These are phyloP conservation scores for Apeira syringaria DNA, from an alignment of 2,888 invertebrate species.

Conservation along the genomic window DNA sequence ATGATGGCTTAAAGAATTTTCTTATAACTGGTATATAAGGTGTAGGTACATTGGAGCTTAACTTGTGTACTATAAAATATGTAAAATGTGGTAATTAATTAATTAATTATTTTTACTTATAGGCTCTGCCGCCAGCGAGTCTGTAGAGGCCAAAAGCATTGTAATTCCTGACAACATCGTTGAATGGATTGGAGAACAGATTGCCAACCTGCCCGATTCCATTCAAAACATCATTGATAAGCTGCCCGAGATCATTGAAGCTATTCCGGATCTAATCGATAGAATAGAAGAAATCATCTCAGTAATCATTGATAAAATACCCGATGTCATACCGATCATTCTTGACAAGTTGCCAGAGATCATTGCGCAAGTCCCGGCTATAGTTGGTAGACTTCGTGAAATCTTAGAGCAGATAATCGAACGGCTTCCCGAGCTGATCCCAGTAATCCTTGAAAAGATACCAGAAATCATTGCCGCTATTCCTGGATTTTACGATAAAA, in stretches of 20 bases:
- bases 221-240: constrained; percentile 14
- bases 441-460: constrained; percentile 14
- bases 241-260: constrained; percentile 13
- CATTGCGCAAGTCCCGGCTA: constrained; percentile 9
- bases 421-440: constrained; percentile 10
- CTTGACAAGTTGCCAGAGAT: constrained; percentile 13
- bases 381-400: constrained; percentile 1
- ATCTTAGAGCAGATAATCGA: constrained; percentile 6
- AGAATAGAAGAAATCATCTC: constrained; percentile 3
- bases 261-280: constrained; percentile 8
- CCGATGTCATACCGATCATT: constrained; percentile 6
- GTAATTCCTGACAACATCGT: constrained; percentile 7
- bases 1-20: no score
- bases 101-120: neutral
- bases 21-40: no score
- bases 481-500: constrained; percentile 6
- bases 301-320: constrained; percentile 5
- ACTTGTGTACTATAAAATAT: no score
- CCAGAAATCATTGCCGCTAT: constrained; percentile 4
- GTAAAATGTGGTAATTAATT: no score
- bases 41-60: no score
- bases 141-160: constrained; percentile 6
- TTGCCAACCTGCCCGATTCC: constrained; percentile 5
- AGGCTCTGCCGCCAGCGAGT: constrained; percentile 15
- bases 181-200: constrained; percentile 7